A percentile compares a stretch with the other conserved stretches of the same genome.
Conservation (phyloP, 2,113 vertebrate genomes). For the Chionomys nivalis region DNA sequence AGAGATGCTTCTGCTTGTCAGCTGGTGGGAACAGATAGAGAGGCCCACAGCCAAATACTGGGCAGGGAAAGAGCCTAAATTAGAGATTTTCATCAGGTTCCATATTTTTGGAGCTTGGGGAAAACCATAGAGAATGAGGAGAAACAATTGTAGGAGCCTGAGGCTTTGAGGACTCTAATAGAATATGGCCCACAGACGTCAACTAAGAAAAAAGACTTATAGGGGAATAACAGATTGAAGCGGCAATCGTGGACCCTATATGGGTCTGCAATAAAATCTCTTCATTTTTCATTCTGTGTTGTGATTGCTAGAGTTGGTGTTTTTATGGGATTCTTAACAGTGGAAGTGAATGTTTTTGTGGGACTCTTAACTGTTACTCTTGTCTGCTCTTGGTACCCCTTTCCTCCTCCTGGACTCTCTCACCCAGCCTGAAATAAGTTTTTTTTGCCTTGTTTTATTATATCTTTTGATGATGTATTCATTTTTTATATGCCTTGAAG, state of each 20-base stretch:
- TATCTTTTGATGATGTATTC: not conserved
- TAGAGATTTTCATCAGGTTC: not conserved
- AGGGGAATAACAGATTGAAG: not conserved
- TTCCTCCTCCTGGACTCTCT: not conserved
- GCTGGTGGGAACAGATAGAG: not conserved
- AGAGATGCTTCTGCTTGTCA: not conserved
- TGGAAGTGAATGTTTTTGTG: not conserved
- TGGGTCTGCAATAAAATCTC: not conserved
- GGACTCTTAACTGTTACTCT: not conserved
- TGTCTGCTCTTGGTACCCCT: not conserved
- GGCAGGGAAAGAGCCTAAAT: not conserved
- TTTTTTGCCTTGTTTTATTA: not conserved
- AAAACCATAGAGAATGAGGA: not conserved
- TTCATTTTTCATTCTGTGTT: not conserved
- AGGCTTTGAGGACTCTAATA: not conserved
- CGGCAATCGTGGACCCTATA: not conserved
- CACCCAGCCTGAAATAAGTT: not conserved
- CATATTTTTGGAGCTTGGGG: not conserved
- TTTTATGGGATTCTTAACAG: not conserved
- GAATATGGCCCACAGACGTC: not conserved
- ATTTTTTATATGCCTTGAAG: not conserved
- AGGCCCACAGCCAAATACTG: not conserved
- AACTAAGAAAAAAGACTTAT: not conserved
- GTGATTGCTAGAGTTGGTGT: not conserved
- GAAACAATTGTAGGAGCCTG: not conserved